Percentiles rank a stretch among this genome's conserved stretches.
Conservation (phyloP, 2,888 invertebrate genomes). For the Galeruca laticollis region DNA sequence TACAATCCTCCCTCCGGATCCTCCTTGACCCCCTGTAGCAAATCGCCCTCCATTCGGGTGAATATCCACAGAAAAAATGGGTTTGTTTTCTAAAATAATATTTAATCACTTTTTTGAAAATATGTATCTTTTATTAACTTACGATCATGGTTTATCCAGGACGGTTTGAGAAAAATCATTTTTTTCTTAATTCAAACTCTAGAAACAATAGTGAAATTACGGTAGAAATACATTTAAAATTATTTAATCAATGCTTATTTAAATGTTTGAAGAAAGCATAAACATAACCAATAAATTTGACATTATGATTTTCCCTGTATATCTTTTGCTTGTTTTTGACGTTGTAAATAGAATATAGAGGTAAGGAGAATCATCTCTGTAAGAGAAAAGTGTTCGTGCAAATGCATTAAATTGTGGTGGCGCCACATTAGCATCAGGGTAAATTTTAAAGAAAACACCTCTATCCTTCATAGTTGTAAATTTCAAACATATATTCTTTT, state of each 20-base stretch:
- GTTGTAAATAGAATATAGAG: neutral
- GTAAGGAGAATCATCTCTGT: too few species aligned
- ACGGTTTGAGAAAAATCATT: slow-evolving; percentile 53
- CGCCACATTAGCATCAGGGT: too few species aligned
- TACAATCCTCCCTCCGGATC: slow-evolving; percentile 90
- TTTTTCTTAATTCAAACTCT: slow-evolving; percentile 16
- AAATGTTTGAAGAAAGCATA: slow-evolving; percentile 5
- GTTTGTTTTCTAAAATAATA: slow-evolving; percentile 76
- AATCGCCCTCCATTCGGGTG: slow-evolving; percentile 96
- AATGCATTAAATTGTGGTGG: too few species aligned
- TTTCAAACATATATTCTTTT: too few species aligned
- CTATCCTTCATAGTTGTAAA: too few species aligned
- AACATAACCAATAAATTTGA: slow-evolving; percentile 9
- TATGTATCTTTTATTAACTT: slow-evolving; percentile 48
- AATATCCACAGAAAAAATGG: slow-evolving; percentile 97
- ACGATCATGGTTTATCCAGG: slow-evolving; percentile 83
- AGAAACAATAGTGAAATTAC: neutral
- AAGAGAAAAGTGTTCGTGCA: too few species aligned
- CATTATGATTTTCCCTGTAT: too few species aligned
- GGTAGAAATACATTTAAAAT: neutral
- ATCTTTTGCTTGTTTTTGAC: neutral
- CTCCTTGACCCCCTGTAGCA: slow-evolving; percentile 94
- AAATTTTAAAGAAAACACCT: too few species aligned
- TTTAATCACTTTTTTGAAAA: neutral
- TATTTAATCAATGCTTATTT: neutral